Percentiles rank a stretch among this genome's conserved stretches.
phyloP scores from a whole-genome alignment of 2,888 invertebrate species.

The Silvanus unidentatus region DNA sequence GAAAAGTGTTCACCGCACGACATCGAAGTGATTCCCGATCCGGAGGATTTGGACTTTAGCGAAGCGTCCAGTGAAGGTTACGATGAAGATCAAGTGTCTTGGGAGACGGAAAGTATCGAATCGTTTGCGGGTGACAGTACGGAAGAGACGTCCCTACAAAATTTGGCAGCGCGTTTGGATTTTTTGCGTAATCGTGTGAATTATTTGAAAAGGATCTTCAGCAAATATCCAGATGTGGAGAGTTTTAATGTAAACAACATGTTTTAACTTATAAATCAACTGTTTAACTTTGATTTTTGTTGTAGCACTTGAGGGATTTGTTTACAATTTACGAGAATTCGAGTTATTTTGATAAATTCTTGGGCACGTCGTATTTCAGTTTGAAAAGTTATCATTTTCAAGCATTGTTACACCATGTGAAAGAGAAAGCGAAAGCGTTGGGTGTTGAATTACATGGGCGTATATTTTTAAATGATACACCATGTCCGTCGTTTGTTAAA shows the following conservation, averaged over 20 bases:
- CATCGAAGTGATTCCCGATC: constrained; percentile 61
- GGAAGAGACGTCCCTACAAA: constrained; percentile 47
- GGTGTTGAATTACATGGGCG: constrained; percentile 61
- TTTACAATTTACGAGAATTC: constrained; percentile 80
- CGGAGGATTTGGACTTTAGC: constrained; percentile 69
- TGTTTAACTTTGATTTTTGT: constrained; percentile 35
- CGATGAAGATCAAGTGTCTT: constrained; percentile 48
- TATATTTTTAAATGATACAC: constrained; percentile 36
- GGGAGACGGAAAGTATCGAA: constrained; percentile 73
- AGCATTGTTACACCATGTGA: constrained; percentile 41
- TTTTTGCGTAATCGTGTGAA: constrained; percentile 41
- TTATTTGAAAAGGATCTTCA: constrained; percentile 70
- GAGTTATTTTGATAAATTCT: constrained; percentile 75
- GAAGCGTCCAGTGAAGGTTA: constrained; percentile 49
- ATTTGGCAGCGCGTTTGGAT: constrained; percentile 61
- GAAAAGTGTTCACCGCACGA: constrained; percentile 90
- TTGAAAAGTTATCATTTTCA: constrained; percentile 58
- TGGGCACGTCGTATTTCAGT: constrained; percentile 77
- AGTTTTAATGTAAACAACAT: no score
- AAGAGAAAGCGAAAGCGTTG: constrained; percentile 60
- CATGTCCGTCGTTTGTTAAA: constrained; percentile 30
- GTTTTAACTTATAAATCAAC: constrained; percentile 69
- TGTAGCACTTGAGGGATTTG: constrained; percentile 69
- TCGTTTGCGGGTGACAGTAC: constrained; percentile 52
- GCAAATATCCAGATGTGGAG: constrained; percentile 28